Evolutionary conservation across 2,797 vertebrate genomes (phyloP), one percentile per base, ranked within the genome.

Genomic region (Vireo griseus): DNA sequence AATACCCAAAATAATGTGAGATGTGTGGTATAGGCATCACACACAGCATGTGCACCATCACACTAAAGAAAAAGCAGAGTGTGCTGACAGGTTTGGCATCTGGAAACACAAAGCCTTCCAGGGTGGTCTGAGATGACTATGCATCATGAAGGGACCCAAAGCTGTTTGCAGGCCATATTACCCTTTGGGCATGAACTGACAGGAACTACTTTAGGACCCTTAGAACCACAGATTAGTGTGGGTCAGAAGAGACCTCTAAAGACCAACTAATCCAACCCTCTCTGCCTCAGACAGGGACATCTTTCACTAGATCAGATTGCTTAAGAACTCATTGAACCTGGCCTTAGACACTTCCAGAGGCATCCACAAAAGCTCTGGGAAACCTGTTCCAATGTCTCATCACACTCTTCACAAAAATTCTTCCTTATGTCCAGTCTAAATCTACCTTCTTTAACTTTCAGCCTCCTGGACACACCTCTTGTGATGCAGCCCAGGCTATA

Each of bases 81-180:
- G 35, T 33, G 13, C 13, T 90, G 75, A 61, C 19, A 61, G 45
- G 31, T 42, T 15, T 12, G 50, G 39, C 42, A 57, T 79, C 71
- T 75, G 44, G 54, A 88, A 76, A 57, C 47, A 68, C 31, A 86
- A 83, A 82, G 13, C 13, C 39, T 90, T 82, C 50, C 51, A 61
- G n/a, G n/a, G 45, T 24, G 29, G 16, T n/a, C 22, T 79, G 42
- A 78, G 45, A 72, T 13, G 25, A 40, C 40, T 59, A 16, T 12
- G 28, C 24, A 42, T 24, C n/a, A 39, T 12, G 21, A 42, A 73
- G n/a, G 11, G 16, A 89, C 25, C 14, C 67, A 78, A 89, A 84
- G 0, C 16, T 37, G n/a, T 17, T 84, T 55, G 25, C 42, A 61
- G 75, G 48, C 25, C 7, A 3, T 57, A n/a, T 45, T 42, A 37